Conservation (phyloP, 2,113 vertebrate species). For the Trematomus loennbergii region DNA sequence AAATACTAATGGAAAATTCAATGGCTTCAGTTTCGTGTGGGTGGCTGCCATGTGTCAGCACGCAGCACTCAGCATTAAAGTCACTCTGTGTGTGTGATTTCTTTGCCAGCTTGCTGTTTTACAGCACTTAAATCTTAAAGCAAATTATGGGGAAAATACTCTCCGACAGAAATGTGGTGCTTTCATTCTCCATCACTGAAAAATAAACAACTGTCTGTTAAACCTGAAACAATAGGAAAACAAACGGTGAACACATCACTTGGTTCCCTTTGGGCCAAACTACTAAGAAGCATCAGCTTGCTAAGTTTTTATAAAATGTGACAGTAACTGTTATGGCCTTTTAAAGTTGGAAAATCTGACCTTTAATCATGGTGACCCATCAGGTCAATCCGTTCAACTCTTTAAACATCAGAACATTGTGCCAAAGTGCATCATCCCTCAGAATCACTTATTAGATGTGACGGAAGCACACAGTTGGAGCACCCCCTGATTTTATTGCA, state of each 20-base stretch:
- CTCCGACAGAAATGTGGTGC: conserved; percentile 32
- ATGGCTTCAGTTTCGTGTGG: conserved; percentile 69
- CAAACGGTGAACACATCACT: neutral
- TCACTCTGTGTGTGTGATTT: conserved; percentile 41
- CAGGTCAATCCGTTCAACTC: conserved; percentile 67
- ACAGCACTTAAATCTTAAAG: conserved; percentile 64
- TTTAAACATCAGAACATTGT: conserved; percentile 52
- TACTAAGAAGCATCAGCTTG: conserved; percentile 33
- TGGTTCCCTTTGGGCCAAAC: conserved; percentile 16
- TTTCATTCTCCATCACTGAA: conserved; percentile 26
- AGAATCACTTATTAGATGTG: conserved; percentile 43
- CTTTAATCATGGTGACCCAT: conserved; percentile 58
- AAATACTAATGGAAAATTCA: conserved; percentile 76
- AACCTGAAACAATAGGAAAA: conserved; percentile 31
- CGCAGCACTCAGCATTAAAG: conserved; percentile 59
- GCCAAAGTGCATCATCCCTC: conserved; percentile 47
- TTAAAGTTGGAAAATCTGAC: conserved; percentile 65
- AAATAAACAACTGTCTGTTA: conserved; percentile 37
- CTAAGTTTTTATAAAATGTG: conserved; percentile 27
- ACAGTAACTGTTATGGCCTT: conserved; percentile 60
- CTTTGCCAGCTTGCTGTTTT: conserved; percentile 57
- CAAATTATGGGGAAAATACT: conserved; percentile 65
- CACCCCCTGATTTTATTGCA: conserved; percentile 32
- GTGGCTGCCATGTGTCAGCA: conserved; percentile 76
- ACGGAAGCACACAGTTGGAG: conserved; percentile 67